These are phyloP conservation scores for Erythrolamprus reginae DNA, from an alignment of 2,113 vertebrate species.

Conservation along the genomic window DNA sequence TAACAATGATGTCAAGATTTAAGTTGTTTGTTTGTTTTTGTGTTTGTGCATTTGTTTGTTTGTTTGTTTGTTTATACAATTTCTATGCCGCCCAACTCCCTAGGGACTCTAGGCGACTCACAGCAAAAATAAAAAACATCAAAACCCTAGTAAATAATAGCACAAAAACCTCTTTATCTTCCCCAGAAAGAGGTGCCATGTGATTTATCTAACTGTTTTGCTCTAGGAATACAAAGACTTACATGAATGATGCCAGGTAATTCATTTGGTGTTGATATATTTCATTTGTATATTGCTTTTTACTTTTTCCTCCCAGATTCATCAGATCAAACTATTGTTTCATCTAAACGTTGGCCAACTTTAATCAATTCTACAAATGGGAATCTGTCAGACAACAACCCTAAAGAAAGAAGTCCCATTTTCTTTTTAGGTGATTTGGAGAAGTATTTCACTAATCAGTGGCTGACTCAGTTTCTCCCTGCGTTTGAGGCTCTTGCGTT, in stretches of 20 bases:
- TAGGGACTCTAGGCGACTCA: no score
- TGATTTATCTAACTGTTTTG: no score
- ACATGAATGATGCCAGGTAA: neutral
- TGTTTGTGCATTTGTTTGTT: no score
- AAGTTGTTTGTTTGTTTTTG: no score
- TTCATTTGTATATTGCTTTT: neutral
- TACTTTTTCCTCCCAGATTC: neutral
- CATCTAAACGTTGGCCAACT: slow-evolving; percentile 8
- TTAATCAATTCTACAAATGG: slow-evolving; percentile 37
- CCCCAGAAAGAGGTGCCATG: no score
- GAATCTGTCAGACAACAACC: neutral
- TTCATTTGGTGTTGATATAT: neutral
- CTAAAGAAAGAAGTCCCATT: neutral
- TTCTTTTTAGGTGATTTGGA: slow-evolving; percentile 54
- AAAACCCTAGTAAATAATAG: no score
- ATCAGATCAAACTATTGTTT: neutral
- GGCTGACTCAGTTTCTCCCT: slow-evolving; percentile 74
- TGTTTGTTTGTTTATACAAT: no score
- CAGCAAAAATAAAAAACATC: no score
- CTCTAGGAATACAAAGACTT: neutral
- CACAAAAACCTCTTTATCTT: no score
- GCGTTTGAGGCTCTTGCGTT: slow-evolving; percentile 64
- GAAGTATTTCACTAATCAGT: slow-evolving; percentile 62
- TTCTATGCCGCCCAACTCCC: no score
- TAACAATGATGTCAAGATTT: neutral